Evolutionary conservation across 2,797 vertebrate species (phyloP).

Genomic region (Alca torda): DNA sequence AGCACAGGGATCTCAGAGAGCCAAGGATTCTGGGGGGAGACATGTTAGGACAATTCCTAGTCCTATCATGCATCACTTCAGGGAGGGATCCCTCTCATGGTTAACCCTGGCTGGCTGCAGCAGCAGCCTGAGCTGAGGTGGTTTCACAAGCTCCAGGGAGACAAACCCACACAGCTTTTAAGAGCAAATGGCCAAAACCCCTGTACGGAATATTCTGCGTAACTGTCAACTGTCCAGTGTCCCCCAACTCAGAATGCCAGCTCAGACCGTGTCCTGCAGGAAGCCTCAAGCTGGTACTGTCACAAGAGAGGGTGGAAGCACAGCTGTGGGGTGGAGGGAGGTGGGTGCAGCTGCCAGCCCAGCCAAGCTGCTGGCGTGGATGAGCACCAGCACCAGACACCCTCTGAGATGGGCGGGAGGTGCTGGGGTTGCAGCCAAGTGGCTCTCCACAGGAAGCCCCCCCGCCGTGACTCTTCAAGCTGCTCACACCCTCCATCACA

Average conservation of each 20-base stretch:
- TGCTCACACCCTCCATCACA: background rate
- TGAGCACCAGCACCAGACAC: background rate
- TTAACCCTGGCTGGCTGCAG: background rate
- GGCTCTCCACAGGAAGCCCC: background rate
- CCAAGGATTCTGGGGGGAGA: background rate
- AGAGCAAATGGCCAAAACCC: background rate
- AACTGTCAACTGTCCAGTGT: accelerated
- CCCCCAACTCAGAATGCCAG: background rate
- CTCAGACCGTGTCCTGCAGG: background rate
- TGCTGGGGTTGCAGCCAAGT: background rate
- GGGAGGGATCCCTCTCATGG: background rate
- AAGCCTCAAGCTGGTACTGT: background rate
- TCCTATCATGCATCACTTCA: accelerated
- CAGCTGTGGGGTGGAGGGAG: background rate
- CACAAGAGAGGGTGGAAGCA: background rate
- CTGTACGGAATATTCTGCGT: background rate
- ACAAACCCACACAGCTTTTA: background rate
- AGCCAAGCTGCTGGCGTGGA: background rate
- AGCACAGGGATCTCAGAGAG: background rate
- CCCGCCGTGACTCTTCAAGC: background rate
- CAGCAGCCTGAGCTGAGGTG: background rate
- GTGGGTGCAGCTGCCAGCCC: background rate
- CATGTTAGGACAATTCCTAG: background rate
- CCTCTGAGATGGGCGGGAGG: background rate
- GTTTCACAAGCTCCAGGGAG: background rate